Evolutionary conservation across 2,888 invertebrate species (phyloP).

Genomic region (Sipunculus nudus): DNA sequence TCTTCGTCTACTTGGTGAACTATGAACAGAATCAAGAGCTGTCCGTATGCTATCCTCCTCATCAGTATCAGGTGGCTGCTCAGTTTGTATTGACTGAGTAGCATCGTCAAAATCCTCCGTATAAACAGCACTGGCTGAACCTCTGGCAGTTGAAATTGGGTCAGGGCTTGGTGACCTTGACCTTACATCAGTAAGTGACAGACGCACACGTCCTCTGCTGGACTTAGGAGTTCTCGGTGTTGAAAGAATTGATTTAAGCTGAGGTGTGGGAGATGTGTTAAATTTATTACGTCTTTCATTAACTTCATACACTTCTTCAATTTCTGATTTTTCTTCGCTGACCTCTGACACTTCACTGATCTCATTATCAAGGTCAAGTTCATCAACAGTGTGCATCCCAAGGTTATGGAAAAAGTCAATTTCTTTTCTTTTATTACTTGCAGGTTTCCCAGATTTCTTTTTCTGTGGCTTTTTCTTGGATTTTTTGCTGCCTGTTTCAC

Average conservation of each 20-base stretch:
- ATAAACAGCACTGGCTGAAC: slow-evolving; percentile 32
- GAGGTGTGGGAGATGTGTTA: neutral
- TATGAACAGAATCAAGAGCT: slow-evolving; percentile 3
- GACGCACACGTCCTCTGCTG: slow-evolving; percentile 21
- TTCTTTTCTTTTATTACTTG: neutral
- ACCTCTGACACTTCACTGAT: too few species aligned
- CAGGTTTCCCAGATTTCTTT: neutral
- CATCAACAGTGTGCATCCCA: slow-evolving; percentile 59
- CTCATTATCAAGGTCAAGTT: too few species aligned
- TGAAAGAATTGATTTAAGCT: slow-evolving; percentile 10
- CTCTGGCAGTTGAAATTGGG: slow-evolving; percentile 23
- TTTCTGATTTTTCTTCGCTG: slow-evolving; percentile 29
- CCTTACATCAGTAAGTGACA: too few species aligned
- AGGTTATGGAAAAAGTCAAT: slow-evolving; percentile 46
- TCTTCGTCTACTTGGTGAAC: neutral
- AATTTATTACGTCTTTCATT: neutral
- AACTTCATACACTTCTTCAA: slow-evolving; percentile 31
- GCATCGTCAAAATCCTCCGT: slow-evolving; percentile 53
- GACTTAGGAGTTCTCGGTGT: slow-evolving; percentile 29
- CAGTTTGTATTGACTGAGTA: slow-evolving; percentile 47
- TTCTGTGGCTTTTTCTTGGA: neutral
- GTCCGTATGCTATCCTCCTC: slow-evolving; percentile 19
- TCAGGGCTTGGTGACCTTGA: slow-evolving; percentile 39
- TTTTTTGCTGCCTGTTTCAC: too few species aligned
- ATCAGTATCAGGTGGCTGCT: slow-evolving; percentile 40